Conservation (phyloP, 2,888 invertebrate genomes). For the Euplexia lucipara region DNA sequence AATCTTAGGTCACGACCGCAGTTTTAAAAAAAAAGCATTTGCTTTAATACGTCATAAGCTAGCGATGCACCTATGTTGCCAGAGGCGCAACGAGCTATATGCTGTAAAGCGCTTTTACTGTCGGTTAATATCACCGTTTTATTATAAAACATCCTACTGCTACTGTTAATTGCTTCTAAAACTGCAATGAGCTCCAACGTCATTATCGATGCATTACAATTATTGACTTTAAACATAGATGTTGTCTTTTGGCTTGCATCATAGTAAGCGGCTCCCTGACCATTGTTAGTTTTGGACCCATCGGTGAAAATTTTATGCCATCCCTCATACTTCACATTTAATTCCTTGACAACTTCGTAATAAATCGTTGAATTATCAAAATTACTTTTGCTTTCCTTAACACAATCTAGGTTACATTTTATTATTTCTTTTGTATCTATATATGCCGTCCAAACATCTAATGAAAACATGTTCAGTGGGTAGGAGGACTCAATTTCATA, state of each 20-base stretch:
- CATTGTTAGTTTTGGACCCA: slow-evolving; percentile 8
- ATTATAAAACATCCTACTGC: background rate
- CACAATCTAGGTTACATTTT: slow-evolving; percentile 2
- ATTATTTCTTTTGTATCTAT: slow-evolving; percentile 4
- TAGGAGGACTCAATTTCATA: background rate
- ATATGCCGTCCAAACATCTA: slow-evolving; percentile 4
- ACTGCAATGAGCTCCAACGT: slow-evolving; percentile 19
- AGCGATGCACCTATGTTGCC: slow-evolving; percentile 4
- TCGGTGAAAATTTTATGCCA: slow-evolving; percentile 10
- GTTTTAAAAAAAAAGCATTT: background rate
- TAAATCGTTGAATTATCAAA: background rate
- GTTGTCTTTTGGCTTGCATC: background rate
- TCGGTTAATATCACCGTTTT: background rate
- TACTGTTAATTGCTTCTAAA: slow-evolving; percentile 8
- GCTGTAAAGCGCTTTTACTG: slow-evolving; percentile 3
- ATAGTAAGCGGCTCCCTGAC: slow-evolving; percentile 12
- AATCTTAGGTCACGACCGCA: background rate
- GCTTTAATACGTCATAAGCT: no score
- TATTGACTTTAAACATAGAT: background rate
- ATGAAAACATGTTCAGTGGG: slow-evolving; percentile 10
- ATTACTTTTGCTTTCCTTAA: slow-evolving; percentile 3
- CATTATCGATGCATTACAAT: slow-evolving; percentile 11
- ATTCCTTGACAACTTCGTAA: background rate
- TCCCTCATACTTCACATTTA: slow-evolving; percentile 8
- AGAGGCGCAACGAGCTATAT: slow-evolving; percentile 14